Percentiles rank a stretch among this genome's conserved stretches.
Evolutionary conservation across 2,888 invertebrate species (phyloP).

Genomic region (Amorpha juglandis): DNA sequence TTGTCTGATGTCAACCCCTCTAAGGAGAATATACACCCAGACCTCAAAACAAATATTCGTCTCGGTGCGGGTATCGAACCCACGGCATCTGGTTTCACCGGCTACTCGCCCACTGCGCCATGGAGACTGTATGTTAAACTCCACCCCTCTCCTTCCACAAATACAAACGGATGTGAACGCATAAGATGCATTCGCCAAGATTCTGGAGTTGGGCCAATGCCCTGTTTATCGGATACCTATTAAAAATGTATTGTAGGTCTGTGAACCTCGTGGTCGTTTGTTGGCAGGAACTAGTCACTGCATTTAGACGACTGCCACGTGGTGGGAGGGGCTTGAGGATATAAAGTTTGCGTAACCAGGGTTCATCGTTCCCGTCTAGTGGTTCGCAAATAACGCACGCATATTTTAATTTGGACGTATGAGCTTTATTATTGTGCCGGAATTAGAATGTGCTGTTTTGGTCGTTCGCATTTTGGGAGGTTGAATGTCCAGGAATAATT

Average conservation of each 20-base stretch:
- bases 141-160: neutral
- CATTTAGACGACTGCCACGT: constrained; percentile 43
- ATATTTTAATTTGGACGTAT: constrained; percentile 17
- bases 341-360: constrained; percentile 16
- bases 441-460: neutral
- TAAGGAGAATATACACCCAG: no score
- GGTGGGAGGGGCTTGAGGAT: neutral
- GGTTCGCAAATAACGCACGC: constrained; percentile 4
- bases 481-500: constrained; percentile 19
- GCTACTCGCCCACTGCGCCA: no score
- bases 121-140: neutral
- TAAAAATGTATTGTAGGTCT: constrained; percentile 51
- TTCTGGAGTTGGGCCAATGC: constrained; percentile 55
- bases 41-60: no score
- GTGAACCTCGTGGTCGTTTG: constrained; percentile 44
- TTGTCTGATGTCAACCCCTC: no score
- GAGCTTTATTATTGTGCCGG: constrained; percentile 6
- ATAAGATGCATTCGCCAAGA: constrained; percentile 42
- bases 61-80: no score
- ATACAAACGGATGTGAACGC: constrained; percentile 1
- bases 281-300: constrained; percentile 50
- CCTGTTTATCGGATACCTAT: constrained; percentile 50
- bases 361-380: constrained; percentile 12
- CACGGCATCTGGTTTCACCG: no score
- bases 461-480: neutral